These are phyloP conservation scores for Sakesphorus luctuosus DNA, from an alignment of 2,113 vertebrate genomes.

Conservation along the genomic window DNA sequence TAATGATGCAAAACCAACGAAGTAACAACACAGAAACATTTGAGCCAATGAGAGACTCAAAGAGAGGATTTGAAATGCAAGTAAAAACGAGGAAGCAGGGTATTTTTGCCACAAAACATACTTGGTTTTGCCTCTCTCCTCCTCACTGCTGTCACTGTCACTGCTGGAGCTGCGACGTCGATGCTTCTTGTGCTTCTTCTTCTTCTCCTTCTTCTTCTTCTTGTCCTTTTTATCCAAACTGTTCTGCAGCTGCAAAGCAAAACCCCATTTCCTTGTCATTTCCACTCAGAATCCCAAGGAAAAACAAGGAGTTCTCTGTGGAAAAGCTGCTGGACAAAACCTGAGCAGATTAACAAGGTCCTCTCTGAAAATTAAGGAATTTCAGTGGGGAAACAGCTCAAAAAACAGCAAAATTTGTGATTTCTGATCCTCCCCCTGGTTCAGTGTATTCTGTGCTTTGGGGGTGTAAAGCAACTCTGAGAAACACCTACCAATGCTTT, in stretches of 20 bases:
- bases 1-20: accelerated
- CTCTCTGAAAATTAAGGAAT: neutral
- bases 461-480: neutral
- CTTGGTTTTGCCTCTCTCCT: conserved; percentile 68
- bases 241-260: conserved; percentile 83
- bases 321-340: neutral
- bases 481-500: conserved; percentile 86
- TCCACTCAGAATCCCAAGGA: neutral
- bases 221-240: conserved; percentile 92
- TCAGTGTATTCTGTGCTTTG: neutral
- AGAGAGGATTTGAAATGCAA: neutral
- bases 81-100: accelerated
- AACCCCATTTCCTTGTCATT: neutral
- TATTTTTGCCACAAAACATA: neutral
- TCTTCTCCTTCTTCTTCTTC: conserved; percentile 84
- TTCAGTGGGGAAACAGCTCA: neutral
- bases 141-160: conserved; percentile 75
- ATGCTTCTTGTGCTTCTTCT: conserved; percentile 83
- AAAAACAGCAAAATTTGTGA: accelerated
- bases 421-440: neutral
- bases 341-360: neutral
- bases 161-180: conserved; percentile 76
- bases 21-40: too few species aligned
- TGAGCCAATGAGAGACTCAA: neutral
- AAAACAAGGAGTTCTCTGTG: accelerated